Percentiles rank a stretch among this genome's conserved stretches.
phyloP scores from a whole-genome alignment of 2,113 vertebrate genomes.

The Scopus umbretta region DNA sequence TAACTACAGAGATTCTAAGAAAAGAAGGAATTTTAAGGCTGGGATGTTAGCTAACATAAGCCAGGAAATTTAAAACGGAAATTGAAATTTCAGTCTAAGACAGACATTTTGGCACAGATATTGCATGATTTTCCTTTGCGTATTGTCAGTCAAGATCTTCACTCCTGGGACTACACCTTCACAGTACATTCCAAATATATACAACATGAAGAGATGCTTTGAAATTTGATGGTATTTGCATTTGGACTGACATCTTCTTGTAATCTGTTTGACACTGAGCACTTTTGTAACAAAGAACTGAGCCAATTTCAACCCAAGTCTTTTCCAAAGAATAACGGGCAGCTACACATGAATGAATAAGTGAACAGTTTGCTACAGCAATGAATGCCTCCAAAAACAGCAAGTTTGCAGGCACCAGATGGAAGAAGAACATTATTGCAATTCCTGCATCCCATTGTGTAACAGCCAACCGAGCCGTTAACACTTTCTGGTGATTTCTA shows the following conservation, averaged over 20 bases:
- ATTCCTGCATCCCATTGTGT: conserved; percentile 51
- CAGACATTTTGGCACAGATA: conserved; percentile 43
- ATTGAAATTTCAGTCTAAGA: conserved; percentile 23
- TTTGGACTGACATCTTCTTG: conserved; percentile 47
- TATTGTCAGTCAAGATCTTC: conserved; percentile 51
- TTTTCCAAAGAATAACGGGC: conserved; percentile 50
- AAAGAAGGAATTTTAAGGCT: neutral
- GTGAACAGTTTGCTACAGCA: conserved; percentile 59
- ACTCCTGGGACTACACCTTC: conserved; percentile 52
- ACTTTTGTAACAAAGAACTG: conserved; percentile 33
- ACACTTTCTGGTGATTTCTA: conserved; percentile 58
- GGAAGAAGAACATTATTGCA: conserved; percentile 62
- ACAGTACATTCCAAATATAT: conserved; percentile 36
- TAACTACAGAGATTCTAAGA: neutral
- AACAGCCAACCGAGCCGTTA: conserved; percentile 63
- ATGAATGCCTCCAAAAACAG: conserved; percentile 50
- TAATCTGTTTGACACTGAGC: conserved; percentile 36
- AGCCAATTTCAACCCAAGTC: neutral
- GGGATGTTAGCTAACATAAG: neutral
- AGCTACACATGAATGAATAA: conserved; percentile 53
- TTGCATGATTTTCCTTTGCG: conserved; percentile 12
- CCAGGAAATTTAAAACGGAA: conserved; percentile 11
- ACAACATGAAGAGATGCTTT: neutral
- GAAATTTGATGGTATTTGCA: conserved; percentile 30
- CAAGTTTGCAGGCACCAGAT: conserved; percentile 61